These are phyloP conservation scores for Pollachius pollachius DNA, from an alignment of 2,113 vertebrate genomes.

Conservation along the genomic window DNA sequence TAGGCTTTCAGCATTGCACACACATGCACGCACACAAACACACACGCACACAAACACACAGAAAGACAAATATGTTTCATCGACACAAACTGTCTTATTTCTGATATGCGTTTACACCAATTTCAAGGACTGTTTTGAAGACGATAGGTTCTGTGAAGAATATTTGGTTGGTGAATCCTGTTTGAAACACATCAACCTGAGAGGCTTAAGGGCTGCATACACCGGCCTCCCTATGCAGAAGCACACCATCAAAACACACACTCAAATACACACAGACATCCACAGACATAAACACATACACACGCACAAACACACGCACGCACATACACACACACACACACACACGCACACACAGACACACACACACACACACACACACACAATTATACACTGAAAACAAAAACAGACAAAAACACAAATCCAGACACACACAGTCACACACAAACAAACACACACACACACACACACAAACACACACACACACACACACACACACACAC, in stretches of 20 bases:
- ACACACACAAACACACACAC: too few relatives aligned
- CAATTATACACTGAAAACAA: too few relatives aligned
- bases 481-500: too few relatives aligned
- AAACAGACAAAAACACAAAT: neutral
- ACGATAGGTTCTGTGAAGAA: conserved; percentile 63
- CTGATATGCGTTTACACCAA: conserved; percentile 57
- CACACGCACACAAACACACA: conserved; percentile 31
- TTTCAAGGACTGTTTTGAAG: conserved; percentile 65
- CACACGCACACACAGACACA: too few relatives aligned
- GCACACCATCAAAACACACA: too few relatives aligned
- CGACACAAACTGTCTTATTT: conserved; percentile 61
- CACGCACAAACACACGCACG: too few relatives aligned
- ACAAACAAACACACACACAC: too few relatives aligned
- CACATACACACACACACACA: neutral
- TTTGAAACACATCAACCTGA: conserved; percentile 59
- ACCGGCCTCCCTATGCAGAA: conserved; percentile 5
- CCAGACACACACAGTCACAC: too few relatives aligned
- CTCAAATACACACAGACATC: neutral
- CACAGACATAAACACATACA: too few relatives aligned
- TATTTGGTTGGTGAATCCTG: conserved; percentile 57
- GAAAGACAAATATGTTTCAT: conserved; percentile 52
- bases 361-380: too few relatives aligned
- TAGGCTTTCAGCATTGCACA: conserved; percentile 72
- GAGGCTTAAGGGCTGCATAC: conserved; percentile 52
- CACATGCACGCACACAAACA: conserved; percentile 18